Evolutionary conservation across 2,113 vertebrate genomes (phyloP).

Genomic region (Microcebus griseorufus): DNA sequence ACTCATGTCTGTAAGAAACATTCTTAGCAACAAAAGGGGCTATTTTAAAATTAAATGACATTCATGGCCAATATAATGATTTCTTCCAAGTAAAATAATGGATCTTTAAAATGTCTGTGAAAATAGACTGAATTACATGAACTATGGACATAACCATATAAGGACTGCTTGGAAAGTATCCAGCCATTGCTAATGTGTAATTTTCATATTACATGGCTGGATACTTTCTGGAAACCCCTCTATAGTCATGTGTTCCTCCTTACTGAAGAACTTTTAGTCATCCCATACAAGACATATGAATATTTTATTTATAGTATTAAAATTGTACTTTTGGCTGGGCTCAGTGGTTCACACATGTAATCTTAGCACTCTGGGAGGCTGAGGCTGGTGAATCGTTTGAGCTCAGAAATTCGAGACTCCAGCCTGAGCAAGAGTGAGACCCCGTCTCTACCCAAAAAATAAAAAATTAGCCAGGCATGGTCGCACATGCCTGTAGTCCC

Average conservation of each 20-base stretch:
- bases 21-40: not conserved
- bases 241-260: not conserved
- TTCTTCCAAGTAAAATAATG: slow-evolving; percentile 37
- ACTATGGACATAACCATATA: not conserved
- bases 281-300: not conserved
- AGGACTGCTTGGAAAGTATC: too few relatives aligned
- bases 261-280: not conserved
- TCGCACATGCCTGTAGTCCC: too few relatives aligned
- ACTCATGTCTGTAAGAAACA: not conserved
- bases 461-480: too few relatives aligned
- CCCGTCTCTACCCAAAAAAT: too few relatives aligned
- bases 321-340: not conserved
- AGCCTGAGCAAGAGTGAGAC: too few relatives aligned
- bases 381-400: too few relatives aligned
- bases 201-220: too few relatives aligned
- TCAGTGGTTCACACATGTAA: too few relatives aligned
- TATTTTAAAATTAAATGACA: slow-evolving; percentile 61
- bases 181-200: too few relatives aligned
- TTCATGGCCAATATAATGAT: slow-evolving; percentile 49
- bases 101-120: not conserved
- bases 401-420: too few relatives aligned
- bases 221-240: too few relatives aligned
- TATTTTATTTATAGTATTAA: not conserved
- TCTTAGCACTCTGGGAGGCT: too few relatives aligned
- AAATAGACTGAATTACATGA: not conserved